These are phyloP conservation scores for Chelonia mydas DNA, from an alignment of 2,797 vertebrate genomes.

Conservation along the genomic window DNA sequence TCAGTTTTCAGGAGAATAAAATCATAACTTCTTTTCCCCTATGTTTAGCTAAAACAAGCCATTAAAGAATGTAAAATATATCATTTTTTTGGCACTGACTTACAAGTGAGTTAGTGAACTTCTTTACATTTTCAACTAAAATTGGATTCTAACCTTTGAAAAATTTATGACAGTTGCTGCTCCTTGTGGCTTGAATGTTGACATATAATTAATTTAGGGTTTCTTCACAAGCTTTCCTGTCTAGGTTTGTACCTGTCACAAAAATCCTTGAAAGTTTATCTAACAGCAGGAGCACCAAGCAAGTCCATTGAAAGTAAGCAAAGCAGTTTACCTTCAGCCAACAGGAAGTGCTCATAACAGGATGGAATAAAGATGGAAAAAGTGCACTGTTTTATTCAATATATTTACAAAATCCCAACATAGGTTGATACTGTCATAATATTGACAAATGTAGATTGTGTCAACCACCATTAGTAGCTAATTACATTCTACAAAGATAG, in stretches of 20 bases:
- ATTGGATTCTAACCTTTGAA: conserved; percentile 76
- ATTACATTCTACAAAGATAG: conserved; percentile 27
- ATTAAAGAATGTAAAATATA: conserved; percentile 79
- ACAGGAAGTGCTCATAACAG: conserved; percentile 69
- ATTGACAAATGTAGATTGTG: conserved; percentile 47
- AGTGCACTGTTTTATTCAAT: conserved; percentile 48
- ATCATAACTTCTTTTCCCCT: conserved; percentile 67
- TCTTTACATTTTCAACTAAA: conserved; percentile 74
- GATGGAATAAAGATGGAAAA: conserved; percentile 72
- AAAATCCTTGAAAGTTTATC: conserved; percentile 82
- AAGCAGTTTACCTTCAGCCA: conserved; percentile 63
- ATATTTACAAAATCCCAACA: conserved; percentile 42
- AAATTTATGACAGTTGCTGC: conserved; percentile 83
- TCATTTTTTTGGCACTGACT: conserved; percentile 78
- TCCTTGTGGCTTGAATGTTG: conserved; percentile 85
- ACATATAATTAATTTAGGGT: conserved; percentile 84
- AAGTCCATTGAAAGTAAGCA: conserved; percentile 54
- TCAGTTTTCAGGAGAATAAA: conserved; percentile 59
- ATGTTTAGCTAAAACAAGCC: conserved; percentile 78
- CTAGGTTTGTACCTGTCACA: conserved; percentile 83
- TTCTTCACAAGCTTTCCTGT: conserved; percentile 81
- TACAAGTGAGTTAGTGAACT: conserved; percentile 74
- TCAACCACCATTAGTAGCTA: conserved; percentile 41
- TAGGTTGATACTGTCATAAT: conserved; percentile 43
- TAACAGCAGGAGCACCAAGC: conserved; percentile 73